A percentile compares a stretch with the other conserved stretches of the same genome.
Evolutionary conservation across 2,888 invertebrate genomes (phyloP).

Genomic region (Dicycla oo): DNA sequence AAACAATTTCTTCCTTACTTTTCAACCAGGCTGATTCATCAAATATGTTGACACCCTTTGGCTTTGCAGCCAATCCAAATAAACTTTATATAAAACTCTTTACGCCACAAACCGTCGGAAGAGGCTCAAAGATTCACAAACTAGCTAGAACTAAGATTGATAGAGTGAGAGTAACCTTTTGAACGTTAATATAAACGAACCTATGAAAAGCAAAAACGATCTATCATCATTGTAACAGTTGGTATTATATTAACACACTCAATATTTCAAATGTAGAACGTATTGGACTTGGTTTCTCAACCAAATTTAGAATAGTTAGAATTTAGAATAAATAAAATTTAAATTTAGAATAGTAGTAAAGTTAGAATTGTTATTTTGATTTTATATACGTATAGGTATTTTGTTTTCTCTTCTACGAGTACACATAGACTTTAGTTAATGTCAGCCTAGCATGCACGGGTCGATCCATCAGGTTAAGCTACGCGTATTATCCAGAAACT

Average conservation of each 20-base stretch:
- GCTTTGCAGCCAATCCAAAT: conserved; percentile 3
- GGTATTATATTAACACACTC: not conserved
- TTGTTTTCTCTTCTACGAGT: too few relatives aligned
- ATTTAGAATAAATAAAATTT: too few relatives aligned
- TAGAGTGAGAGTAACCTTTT: conserved; percentile 30
- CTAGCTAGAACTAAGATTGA: conserved; percentile 49
- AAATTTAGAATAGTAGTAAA: too few relatives aligned
- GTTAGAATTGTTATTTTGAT: too few relatives aligned
- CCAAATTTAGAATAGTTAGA: too few relatives aligned
- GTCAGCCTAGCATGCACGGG: too few relatives aligned
- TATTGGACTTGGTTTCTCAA: not conserved
- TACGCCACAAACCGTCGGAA: not conserved
- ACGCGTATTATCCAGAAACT: too few relatives aligned
- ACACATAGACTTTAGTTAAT: too few relatives aligned
- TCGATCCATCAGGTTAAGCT: too few relatives aligned
- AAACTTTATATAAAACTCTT: conserved; percentile 9
- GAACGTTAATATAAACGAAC: conserved; percentile 13
- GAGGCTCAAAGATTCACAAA: conserved; percentile 38
- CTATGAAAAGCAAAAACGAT: conserved; percentile 13
- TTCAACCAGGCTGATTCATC: not conserved
- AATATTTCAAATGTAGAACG: not conserved
- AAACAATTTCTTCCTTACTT: not conserved
- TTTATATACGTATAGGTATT: too few relatives aligned
- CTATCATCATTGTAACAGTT: conserved; percentile 23
- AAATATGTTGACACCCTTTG: not conserved